Base-by-base conservation (phyloP, 2,888 invertebrate species). In the Sminthurinus aureus region DNA sequence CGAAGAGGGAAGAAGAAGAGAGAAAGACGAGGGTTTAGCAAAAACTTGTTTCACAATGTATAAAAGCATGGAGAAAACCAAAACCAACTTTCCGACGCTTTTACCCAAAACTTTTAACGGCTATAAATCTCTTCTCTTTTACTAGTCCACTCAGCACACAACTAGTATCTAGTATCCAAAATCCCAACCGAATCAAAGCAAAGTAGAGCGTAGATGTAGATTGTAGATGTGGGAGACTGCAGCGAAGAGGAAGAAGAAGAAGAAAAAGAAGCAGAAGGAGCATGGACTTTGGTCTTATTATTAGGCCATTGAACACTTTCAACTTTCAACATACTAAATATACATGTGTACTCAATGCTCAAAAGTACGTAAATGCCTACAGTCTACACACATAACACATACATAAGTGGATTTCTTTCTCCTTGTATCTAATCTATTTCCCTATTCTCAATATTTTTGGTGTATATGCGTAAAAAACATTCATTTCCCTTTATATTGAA, bases 81-180 rank as follows among this genome's bases (percentile, higher is more conserved):
- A 38, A 38, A 38, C 85, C 86, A 86, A 87, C 86, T 86, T 87
- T 85, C 83, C 81, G 81, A 82, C 84, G 87, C 87, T 87, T 87
- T 87, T 87, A 87, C 85, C 86, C 85, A 87, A 38, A 86, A 87
- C 86, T 86, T 86, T 87, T 87, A 85, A 86, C 85, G 82, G 85
- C 86, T 84, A 87, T 87, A 87, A 87, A 87, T 87, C 87, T 87
- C 85, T 52, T 71, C 79, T 84, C 38, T 38, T 38, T 38, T 79
- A 79, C 79, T 69, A 79, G 81, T 83, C 83, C 83, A 74, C 81
- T 84, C 84, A 81, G 71, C 83, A 80, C 81, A 82, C 52, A 38
- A 71, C 24, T n/a, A 64, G 15, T 22, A 77, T 51, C 24, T n/a
- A 64, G 15, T 22, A 77, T 51, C 50, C 38, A 51, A 77, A 20